Evolutionary conservation across 2,888 invertebrate species (phyloP).

Genomic region (Tenthredo scrophulariae): DNA sequence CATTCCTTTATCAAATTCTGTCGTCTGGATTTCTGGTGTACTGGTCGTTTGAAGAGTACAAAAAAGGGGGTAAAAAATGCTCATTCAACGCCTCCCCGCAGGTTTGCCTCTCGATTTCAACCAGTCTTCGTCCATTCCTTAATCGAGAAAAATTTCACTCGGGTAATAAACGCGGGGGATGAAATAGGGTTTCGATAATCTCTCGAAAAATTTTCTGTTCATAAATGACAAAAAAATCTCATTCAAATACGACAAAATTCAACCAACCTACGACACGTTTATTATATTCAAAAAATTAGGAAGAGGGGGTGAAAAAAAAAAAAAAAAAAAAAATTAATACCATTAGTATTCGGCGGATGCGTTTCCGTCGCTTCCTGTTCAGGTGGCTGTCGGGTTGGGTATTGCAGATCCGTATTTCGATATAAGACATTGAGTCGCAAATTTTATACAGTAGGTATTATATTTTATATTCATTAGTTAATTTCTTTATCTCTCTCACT

Average conservation of each 20-base stretch:
- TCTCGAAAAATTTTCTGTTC: too few species aligned
- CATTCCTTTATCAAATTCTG: conserved; percentile 18
- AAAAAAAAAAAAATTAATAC: background rate
- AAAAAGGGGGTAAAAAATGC: background rate
- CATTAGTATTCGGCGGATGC: conserved; percentile 23
- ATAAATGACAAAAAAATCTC: too few species aligned
- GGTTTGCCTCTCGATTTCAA: background rate
- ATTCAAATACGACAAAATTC: too few species aligned
- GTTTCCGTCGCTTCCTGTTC: conserved; percentile 20
- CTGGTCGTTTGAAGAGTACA: background rate
- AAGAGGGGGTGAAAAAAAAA: background rate
- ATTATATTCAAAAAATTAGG: background rate
- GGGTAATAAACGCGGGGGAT: too few species aligned
- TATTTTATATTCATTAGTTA: background rate
- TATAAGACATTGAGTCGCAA: background rate
- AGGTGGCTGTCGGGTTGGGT: background rate
- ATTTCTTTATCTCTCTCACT: background rate
- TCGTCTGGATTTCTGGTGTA: background rate
- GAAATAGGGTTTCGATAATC: too few species aligned
- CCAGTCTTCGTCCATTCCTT: background rate
- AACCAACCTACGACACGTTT: too few species aligned
- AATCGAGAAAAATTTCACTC: background rate
- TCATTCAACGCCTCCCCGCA: background rate
- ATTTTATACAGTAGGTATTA: background rate
- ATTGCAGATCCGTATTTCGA: background rate